Evolutionary conservation across 2,888 invertebrate species (phyloP), one percentile per base, ranked within the genome.

Genomic region (Plagodis pulveraria): DNA sequence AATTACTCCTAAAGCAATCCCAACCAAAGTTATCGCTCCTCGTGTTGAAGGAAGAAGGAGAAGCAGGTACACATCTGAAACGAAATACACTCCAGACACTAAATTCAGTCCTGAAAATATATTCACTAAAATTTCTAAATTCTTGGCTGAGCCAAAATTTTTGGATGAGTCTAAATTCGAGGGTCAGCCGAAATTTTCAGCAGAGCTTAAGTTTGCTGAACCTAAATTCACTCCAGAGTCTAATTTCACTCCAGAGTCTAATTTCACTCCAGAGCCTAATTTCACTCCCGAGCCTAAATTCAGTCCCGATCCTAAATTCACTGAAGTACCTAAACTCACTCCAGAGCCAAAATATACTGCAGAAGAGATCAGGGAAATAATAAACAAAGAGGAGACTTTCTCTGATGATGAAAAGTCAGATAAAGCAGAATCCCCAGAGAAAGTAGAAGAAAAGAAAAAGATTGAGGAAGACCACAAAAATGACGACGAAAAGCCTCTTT

Each of bases 401-500:
- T 77, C 79, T 51, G 80, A 83, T 59, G 84, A 84, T 41, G 83
- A 85, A 34, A 72, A 72, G 57, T 52, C 61, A 8, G 63, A 58
- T 6, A 66, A 65, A 50, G 56, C 45, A 10, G 69, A 65, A 48
- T 59, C 56, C 11, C 56, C 61, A 40, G 74, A 76, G 44, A 74
- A 70, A 54, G 55, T 67, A 2, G 79, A 80, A 54, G 73, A 75
- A 45, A 71, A 65, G 22, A 76, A 74, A 68, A 73, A 79, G 6
- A 86, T 57, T 22, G 42, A 22, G 6, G 55, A 54, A 41, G 32
- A 41, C 2, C 43, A 50, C 0, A 42, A 45, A 33, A 5, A 10
- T 10, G 66, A 87, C 41, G 88, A 86, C 11, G 89, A 88, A 34
- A 82, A 86, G 60, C 83, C 83, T 11, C 69, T 81, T 12, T 83